These are phyloP conservation scores for Hystrix brachyura DNA, from an alignment of 2,113 vertebrate genomes.

Conservation along the genomic window DNA sequence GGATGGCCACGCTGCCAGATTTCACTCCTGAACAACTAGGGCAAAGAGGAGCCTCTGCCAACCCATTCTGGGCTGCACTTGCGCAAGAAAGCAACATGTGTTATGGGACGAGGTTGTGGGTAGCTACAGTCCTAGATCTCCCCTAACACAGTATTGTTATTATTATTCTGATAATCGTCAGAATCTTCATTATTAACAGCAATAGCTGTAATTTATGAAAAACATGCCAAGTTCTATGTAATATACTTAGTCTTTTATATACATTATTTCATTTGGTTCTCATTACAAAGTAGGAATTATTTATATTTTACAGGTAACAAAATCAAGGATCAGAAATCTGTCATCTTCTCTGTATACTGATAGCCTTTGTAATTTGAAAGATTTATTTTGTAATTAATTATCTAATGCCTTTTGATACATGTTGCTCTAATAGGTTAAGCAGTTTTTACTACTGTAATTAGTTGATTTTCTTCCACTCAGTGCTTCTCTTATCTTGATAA, in stretches of 20 bases:
- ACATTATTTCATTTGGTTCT: conserved; percentile 7
- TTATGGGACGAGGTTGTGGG: background rate
- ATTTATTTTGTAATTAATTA: conserved; percentile 50
- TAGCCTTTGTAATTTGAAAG: background rate
- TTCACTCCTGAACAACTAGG: background rate
- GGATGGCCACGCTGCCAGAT: background rate
- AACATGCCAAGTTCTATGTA: background rate
- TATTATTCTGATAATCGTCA: background rate
- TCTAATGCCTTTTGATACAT: background rate
- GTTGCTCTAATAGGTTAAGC: background rate
- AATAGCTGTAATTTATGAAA: background rate
- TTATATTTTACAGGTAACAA: background rate
- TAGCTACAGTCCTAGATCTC: background rate
- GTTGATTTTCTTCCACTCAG: background rate
- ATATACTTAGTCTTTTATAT: background rate
- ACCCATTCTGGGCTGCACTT: background rate
- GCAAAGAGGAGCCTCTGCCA: background rate
- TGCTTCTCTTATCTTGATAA: background rate
- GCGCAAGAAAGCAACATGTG: background rate
- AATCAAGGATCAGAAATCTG: conserved; percentile 19
- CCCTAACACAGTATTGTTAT: background rate
- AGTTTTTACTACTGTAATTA: conserved; percentile 24
- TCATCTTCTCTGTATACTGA: conserved; percentile 4
- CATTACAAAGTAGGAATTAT: background rate
- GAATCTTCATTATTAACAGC: background rate